Evolutionary conservation across 2,888 invertebrate species (phyloP), one percentile per base, ranked within the genome.

Genomic region (Noctua comes): DNA sequence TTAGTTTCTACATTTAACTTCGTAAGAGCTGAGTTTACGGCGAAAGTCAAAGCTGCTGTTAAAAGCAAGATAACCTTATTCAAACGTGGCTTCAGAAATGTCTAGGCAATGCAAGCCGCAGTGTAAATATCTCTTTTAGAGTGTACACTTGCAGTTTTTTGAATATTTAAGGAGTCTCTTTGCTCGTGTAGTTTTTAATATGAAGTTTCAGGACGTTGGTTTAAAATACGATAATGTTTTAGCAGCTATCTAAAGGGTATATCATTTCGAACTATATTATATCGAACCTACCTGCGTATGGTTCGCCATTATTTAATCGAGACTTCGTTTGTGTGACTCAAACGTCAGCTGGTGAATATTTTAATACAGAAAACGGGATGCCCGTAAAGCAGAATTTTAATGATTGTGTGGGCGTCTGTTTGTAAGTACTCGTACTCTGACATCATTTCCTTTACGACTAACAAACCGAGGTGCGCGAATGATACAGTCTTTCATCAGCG

Each of bases 351-450:
- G 77, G 4, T 76, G 64, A 84, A 81, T 79, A 84, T 79, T 76
- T 77, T 73, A 79, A 73, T 73, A 78, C 65, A 65, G 76, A 69
- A 77, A 70, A 71, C 69, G 62, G 86, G 74, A 86, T 76, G 48
- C 78, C 73, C 57, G 76, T 75, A 68, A 73, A 78, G 16, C 78
- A 78, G 73, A 76, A 72, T 80, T 86, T 80, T 75, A 80, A 77
- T 78, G 78, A 75, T 46, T 51, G 68, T 68, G 73, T 80, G 71
- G 83, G 72, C n/a, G 72, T 77, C 46, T 82, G 68, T 69, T 48
- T 68, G 24, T 80, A 6, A 31, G 18, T 62, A 59, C 0, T n/a
- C 51, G 18, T 62, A 59, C 0, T n/a, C 51, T 24, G 21, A 24
- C 21, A 46, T 51, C 54, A 73, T 82, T 73, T 59, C 27, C 54